Evolutionary conservation across 2,888 invertebrate genomes (phyloP).

Genomic region (Melolontha melolontha): DNA sequence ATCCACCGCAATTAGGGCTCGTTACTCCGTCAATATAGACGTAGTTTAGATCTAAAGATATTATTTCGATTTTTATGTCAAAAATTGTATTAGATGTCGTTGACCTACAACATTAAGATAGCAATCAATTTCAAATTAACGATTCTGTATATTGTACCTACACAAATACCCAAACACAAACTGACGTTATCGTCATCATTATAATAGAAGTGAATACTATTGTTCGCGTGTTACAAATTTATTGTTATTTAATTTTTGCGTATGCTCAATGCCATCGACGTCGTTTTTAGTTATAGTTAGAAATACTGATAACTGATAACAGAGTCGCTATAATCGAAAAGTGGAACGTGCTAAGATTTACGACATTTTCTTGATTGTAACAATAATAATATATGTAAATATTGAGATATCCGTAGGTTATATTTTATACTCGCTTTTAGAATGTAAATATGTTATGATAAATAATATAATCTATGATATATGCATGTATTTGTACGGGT

Average conservation of each 20-base stretch:
- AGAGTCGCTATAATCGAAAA: constrained; percentile 3
- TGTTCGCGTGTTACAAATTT: constrained; percentile 3
- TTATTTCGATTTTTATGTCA: not conserved
- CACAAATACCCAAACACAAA: constrained; percentile 9
- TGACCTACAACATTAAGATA: not conserved
- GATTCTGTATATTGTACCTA: not conserved
- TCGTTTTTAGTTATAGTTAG: not conserved
- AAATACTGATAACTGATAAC: constrained; percentile 13
- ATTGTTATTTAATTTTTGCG: constrained; percentile 25
- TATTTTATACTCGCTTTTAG: too few species aligned
- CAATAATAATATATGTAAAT: too few species aligned
- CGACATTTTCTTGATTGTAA: not conserved
- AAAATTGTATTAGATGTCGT: not conserved
- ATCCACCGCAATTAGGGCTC: too few species aligned
- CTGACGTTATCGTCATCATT: constrained; percentile 15
- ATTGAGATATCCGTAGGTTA: too few species aligned
- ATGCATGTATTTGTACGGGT: too few species aligned
- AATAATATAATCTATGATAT: too few species aligned
- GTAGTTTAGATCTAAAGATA: not conserved
- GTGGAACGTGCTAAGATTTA: constrained; percentile 1
- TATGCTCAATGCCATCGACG: constrained; percentile 8
- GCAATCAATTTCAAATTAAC: constrained; percentile 26
- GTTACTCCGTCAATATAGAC: too few species aligned
- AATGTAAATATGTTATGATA: too few species aligned
- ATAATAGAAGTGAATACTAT: not conserved